These are phyloP conservation scores for Oxyruncus cristatus DNA, from an alignment of 2,113 vertebrate species.

Conservation along the genomic window DNA sequence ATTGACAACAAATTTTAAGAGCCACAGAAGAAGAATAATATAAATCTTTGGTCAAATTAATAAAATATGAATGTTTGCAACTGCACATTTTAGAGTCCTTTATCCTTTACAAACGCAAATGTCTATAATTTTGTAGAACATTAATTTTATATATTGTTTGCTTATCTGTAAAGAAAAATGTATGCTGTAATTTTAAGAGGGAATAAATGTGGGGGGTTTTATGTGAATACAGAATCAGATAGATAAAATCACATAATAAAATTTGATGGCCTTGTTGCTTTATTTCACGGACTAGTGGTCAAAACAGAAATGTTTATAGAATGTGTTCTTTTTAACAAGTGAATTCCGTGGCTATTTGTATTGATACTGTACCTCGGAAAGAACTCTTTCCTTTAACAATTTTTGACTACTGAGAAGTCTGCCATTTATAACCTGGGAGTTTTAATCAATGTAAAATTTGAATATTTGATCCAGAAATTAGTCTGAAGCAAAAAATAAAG, in stretches of 20 bases:
- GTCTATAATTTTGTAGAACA: constrained; percentile 49
- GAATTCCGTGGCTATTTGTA: not conserved
- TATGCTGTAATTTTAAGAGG: constrained; percentile 42
- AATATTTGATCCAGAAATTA: not conserved
- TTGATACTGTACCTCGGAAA: not conserved
- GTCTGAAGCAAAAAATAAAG: not conserved
- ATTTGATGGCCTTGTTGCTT: not conserved
- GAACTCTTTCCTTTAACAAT: not conserved
- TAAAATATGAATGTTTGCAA: not conserved
- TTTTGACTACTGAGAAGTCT: not conserved
- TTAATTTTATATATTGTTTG: constrained; percentile 55
- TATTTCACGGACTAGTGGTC: not conserved
- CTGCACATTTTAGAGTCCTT: constrained; percentile 14
- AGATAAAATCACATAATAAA: constrained; percentile 3
- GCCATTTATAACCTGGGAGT: not conserved
- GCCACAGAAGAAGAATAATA: not conserved
- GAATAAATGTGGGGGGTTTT: constrained; percentile 30
- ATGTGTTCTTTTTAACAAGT: not conserved
- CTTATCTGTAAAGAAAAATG: constrained; percentile 43
- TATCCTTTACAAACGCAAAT: constrained; percentile 35
- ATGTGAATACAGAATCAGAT: constrained; percentile 11
- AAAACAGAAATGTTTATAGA: not conserved
- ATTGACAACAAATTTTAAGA: not conserved
- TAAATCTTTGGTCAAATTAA: not conserved
- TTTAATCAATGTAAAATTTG: not conserved